These are phyloP conservation scores for Lumbricus terrestris DNA, from an alignment of 2,888 invertebrate species.

Conservation along the genomic window DNA sequence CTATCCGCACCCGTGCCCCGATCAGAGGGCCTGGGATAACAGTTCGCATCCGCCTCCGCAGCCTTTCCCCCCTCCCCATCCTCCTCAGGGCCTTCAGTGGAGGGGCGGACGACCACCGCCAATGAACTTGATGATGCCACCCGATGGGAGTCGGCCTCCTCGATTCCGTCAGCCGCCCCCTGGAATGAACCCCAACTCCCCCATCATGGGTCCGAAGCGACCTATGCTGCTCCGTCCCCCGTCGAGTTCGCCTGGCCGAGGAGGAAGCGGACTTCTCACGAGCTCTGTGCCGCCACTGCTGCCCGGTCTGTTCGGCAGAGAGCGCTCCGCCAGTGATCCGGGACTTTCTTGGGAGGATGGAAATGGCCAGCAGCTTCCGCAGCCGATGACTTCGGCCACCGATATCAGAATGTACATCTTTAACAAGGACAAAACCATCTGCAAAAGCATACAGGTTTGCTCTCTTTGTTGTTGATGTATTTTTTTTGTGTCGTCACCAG, in stretches of 20 bases:
- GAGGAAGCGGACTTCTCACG: background rate
- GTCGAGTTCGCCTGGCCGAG: background rate
- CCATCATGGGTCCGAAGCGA: background rate
- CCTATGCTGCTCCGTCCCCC: background rate
- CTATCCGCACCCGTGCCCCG: background rate
- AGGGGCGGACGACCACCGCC: slow-evolving; percentile 15
- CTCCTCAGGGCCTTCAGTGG: slow-evolving; percentile 17
- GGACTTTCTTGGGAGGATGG: background rate
- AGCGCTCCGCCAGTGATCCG: background rate
- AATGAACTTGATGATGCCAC: background rate
- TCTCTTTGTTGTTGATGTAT: background rate
- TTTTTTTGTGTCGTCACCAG: background rate
- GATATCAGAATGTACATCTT: slow-evolving; percentile 37
- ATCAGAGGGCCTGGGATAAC: background rate
- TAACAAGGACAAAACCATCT: slow-evolving; percentile 34
- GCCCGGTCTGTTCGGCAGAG: background rate
- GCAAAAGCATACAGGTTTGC: slow-evolving; percentile 35
- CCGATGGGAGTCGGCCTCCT: background rate
- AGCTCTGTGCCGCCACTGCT: background rate
- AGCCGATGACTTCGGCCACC: background rate
- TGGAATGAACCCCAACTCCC: background rate
- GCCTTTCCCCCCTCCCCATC: slow-evolving; percentile 16
- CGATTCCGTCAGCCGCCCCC: background rate
- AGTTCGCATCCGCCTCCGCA: slow-evolving; percentile 6
- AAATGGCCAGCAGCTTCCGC: background rate